phyloP scores from a whole-genome alignment of 1,140 invertebrate genomes.

The Patella vulgata region DNA sequence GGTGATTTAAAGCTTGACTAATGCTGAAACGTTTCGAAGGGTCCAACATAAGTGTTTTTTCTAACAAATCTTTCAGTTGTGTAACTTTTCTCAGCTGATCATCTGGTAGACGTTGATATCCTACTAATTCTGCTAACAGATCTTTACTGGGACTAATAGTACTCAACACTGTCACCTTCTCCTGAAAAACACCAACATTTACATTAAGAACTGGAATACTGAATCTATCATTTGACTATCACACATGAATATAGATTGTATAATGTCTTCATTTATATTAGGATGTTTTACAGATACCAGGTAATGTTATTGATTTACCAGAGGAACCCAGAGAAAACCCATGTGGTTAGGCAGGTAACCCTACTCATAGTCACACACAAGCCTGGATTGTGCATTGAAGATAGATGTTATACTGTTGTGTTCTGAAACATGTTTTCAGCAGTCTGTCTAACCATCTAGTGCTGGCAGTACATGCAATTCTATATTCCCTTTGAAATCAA shows the following conservation, averaged over 20 bases:
- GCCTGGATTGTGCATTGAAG: no score
- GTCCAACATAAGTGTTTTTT: slow-evolving; percentile 93
- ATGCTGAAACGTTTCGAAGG: slow-evolving; percentile 91
- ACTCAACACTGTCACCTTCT: slow-evolving; percentile 94
- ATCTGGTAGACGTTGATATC: slow-evolving; percentile 84
- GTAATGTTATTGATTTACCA: no score
- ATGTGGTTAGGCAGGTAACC: no score
- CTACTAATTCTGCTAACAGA: slow-evolving; percentile 86
- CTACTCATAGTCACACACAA: no score
- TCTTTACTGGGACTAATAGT: slow-evolving; percentile 89
- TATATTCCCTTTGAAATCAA: no score
- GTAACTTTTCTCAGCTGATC: slow-evolving; percentile 90
- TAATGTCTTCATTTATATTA: neutral
- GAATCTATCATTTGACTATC: no score
- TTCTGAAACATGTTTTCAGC: no score
- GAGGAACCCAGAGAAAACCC: no score
- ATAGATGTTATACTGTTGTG: no score
- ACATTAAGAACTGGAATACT: neutral
- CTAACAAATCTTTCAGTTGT: slow-evolving; percentile 94
- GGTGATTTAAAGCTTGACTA: slow-evolving; percentile 93
- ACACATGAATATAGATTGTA: neutral
- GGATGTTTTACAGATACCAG: no score
- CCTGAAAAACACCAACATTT: slow-evolving; percentile 73
- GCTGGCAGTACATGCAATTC: no score
- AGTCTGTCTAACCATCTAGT: no score